phyloP scores from a whole-genome alignment of 1,140 invertebrate species.

The Eupristina koningsbergeri region DNA sequence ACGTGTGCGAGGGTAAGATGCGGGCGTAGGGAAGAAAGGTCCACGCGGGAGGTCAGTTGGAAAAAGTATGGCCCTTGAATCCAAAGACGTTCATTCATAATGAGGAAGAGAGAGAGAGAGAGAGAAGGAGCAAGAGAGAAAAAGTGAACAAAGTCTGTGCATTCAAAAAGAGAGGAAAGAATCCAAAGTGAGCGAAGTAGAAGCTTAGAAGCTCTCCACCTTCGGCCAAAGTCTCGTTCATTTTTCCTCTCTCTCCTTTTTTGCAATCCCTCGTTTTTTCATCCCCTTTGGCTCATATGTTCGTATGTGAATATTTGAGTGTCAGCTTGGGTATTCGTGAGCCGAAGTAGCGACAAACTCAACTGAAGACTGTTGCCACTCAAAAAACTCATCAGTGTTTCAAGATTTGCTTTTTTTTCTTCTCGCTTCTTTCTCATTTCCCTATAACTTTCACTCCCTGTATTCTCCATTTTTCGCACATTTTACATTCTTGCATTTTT shows the following conservation, averaged over 20 bases:
- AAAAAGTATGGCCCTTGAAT: neutral
- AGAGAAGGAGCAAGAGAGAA: too few relatives aligned
- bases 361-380: neutral
- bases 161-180: neutral
- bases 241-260: conserved; percentile 4
- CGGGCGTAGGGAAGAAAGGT: neutral
- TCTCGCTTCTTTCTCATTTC: neutral
- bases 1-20: neutral
- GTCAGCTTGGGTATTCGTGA: neutral
- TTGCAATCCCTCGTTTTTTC: neutral
- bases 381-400: conserved; percentile 11
- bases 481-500: neutral
- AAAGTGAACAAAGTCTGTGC: neutral
- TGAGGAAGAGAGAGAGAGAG: neutral
- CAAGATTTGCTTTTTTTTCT: conserved; percentile 1
- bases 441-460: neutral
- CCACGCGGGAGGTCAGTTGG: conserved; percentile 11
- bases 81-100: neutral
- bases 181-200: neutral
- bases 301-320: neutral
- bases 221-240: conserved; percentile 9
- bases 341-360: neutral
- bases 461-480: too few relatives aligned
- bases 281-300: neutral
- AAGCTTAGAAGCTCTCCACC: conserved; percentile 6